These are phyloP conservation scores for Ctenodactylus gundi DNA, from an alignment of 2,113 vertebrate species.

Conservation along the genomic window DNA sequence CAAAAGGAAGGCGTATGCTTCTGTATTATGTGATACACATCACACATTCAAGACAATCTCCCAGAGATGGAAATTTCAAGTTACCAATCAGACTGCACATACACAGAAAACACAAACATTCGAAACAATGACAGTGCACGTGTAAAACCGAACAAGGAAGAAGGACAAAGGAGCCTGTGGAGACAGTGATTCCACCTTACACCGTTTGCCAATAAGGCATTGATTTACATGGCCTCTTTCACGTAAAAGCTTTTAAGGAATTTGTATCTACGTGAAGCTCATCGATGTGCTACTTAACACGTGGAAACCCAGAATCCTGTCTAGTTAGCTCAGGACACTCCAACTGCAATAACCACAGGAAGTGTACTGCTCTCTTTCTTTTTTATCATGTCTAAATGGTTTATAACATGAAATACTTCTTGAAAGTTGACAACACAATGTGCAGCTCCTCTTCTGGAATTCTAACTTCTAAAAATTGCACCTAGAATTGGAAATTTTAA, in stretches of 20 bases:
- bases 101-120: background rate
- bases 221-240: background rate
- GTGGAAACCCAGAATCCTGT: background rate
- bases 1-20: background rate
- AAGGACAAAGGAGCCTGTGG: background rate
- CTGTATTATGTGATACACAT: too few relatives aligned
- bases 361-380: rapidly evolving
- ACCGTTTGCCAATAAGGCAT: background rate
- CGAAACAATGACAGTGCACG: background rate
- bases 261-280: background rate
- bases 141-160: background rate
- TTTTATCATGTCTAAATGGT: background rate
- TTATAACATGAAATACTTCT: background rate
- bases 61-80: background rate
- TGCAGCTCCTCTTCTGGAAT: background rate
- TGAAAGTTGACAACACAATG: background rate
- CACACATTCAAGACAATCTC: too few relatives aligned
- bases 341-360: background rate
- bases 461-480: background rate
- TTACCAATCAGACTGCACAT: background rate
- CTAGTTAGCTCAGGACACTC: background rate
- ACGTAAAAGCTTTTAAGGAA: background rate
- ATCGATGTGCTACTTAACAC: background rate
- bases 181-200: background rate
- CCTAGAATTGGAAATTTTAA: background rate